phyloP scores from a whole-genome alignment of 2,888 invertebrate genomes.

The Dasypolia templi region DNA sequence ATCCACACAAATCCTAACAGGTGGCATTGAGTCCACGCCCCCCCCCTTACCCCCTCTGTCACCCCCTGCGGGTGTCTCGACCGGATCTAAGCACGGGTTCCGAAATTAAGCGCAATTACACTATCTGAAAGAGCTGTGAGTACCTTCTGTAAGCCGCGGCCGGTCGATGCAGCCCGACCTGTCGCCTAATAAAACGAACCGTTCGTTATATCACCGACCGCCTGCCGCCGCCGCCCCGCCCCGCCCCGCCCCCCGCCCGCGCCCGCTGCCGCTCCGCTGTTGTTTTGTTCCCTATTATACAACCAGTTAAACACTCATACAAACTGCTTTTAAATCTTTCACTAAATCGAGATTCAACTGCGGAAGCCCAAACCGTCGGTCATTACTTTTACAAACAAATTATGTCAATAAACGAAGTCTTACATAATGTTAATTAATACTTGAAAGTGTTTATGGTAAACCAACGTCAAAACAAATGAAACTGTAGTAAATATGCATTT shows the following conservation, averaged over 20 bases:
- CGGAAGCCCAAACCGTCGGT: conserved; percentile 29
- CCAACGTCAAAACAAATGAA: neutral
- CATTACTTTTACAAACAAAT: conserved; percentile 20
- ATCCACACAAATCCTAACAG: too few species aligned
- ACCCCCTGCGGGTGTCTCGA: neutral
- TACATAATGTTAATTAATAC: conserved; percentile 29
- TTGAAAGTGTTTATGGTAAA: neutral
- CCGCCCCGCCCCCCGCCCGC: neutral
- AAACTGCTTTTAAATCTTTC: conserved; percentile 45
- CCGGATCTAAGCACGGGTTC: conserved; percentile 40
- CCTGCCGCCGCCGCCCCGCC: neutral
- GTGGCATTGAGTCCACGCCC: conserved; percentile 37
- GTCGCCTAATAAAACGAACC: conserved; percentile 7
- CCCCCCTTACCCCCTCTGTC: neutral
- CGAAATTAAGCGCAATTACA: conserved; percentile 31
- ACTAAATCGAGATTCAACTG: conserved; percentile 29
- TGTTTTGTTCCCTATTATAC: conserved; percentile 61
- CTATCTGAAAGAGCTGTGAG: neutral
- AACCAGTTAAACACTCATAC: conserved; percentile 48
- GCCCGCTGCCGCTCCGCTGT: conserved; percentile 11
- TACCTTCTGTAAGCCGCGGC: neutral
- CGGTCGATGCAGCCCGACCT: neutral
- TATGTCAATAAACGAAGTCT: conserved; percentile 20
- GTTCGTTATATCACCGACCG: conserved; percentile 36
- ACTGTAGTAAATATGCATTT: conserved; percentile 8